Conservation (phyloP, 2,888 invertebrate species). For the Malacosoma neustria region DNA sequence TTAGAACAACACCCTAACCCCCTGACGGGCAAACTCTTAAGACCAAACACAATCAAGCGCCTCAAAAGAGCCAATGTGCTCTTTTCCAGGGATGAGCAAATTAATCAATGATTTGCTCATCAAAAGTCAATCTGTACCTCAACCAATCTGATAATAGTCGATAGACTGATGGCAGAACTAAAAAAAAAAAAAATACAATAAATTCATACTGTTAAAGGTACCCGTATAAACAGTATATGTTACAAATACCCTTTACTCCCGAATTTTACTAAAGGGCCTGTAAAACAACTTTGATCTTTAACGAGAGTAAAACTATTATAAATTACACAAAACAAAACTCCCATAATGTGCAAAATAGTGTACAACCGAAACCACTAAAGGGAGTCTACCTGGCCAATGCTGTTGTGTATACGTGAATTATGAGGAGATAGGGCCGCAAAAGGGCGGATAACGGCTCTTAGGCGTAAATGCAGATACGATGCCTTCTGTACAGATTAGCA, state of each 20-base stretch:
- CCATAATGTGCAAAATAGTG: neutral
- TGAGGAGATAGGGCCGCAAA: slow-evolving; percentile 3
- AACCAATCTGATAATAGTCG: too few relatives aligned
- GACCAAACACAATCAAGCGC: too few relatives aligned
- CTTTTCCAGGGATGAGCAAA: too few relatives aligned
- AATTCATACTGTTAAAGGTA: too few relatives aligned
- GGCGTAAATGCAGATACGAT: neutral
- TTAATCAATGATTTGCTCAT: too few relatives aligned
- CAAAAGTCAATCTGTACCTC: too few relatives aligned
- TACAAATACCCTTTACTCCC: neutral
- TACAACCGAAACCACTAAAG: slow-evolving; percentile 3
- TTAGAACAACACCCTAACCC: too few relatives aligned
- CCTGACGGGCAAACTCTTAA: too few relatives aligned
- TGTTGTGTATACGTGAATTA: slow-evolving; percentile 5
- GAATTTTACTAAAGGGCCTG: neutral
- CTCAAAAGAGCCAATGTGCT: too few relatives aligned
- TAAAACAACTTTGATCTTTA: neutral
- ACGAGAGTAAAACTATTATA: neutral
- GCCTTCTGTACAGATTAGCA: neutral
- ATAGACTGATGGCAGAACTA: too few relatives aligned
- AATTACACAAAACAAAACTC: neutral
- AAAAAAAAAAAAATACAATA: too few relatives aligned
- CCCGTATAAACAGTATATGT: too few relatives aligned
- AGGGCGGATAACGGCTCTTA: slow-evolving; percentile 3
- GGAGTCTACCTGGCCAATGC: slow-evolving; percentile 1